Conservation (phyloP, 1,140 invertebrate species). For the Aphaenogaster floridana region DNA sequence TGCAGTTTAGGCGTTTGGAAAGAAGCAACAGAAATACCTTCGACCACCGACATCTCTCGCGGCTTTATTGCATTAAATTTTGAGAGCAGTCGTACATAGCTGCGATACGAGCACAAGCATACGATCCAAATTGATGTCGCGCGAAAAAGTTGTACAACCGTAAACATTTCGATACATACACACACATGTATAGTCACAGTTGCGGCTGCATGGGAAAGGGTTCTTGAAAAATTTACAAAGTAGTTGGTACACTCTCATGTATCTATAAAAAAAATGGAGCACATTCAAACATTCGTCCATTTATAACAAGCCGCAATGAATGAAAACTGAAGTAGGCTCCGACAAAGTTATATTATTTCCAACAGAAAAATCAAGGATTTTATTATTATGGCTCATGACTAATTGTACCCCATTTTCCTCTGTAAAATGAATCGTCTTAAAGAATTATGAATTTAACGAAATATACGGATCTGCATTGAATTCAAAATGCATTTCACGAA, state of each 20-base stretch:
- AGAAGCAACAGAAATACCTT: conserved; percentile 34
- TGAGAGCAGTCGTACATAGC: conserved; percentile 4
- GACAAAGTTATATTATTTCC: not conserved
- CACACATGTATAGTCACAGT: not conserved
- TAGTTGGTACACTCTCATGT: not conserved
- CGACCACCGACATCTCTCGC: conserved; percentile 17
- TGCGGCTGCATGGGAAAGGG: not conserved
- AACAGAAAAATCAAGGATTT: not conserved
- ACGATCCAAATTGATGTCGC: conserved; percentile 26
- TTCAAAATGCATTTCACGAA: conserved; percentile 17
- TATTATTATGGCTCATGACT: not conserved
- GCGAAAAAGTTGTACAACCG: conserved; percentile 37
- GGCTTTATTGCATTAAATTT: conserved; percentile 61
- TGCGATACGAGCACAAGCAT: conserved; percentile 13
- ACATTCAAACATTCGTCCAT: not conserved
- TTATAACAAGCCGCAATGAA: not conserved
- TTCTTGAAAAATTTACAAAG: conserved; percentile 49
- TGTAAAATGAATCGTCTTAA: not conserved
- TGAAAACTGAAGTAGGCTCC: not conserved
- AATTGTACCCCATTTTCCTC: not conserved
- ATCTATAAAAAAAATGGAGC: conserved; percentile 3
- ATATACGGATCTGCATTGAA: not conserved
- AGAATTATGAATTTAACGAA: conserved; percentile 5
- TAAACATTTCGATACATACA: conserved; percentile 35
- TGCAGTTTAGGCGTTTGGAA: conserved; percentile 32